phyloP scores from a whole-genome alignment of 1,140 invertebrate species.

The Panagrolaimus sp. region DNA sequence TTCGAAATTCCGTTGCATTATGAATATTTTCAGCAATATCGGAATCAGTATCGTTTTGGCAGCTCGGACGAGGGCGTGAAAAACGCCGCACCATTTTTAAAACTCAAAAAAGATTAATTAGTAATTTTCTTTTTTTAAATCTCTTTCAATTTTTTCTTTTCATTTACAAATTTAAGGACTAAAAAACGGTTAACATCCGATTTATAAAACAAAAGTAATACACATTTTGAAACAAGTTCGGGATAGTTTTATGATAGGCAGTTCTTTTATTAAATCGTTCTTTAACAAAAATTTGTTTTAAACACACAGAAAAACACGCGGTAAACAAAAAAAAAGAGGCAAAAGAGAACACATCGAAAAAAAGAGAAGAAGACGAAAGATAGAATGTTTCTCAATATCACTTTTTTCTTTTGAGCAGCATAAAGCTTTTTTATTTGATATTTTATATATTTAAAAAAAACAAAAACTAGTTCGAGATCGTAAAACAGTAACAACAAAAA shows the following conservation, averaged over 20 bases:
- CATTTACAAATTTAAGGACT: slow-evolving; percentile 8
- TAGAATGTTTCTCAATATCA: background rate
- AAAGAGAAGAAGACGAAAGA: background rate
- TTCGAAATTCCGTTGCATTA: slow-evolving; percentile 1
- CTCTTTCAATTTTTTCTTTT: background rate
- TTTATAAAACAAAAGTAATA: background rate
- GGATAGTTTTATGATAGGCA: background rate
- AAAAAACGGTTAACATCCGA: background rate
- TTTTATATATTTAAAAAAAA: background rate
- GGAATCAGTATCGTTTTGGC: background rate
- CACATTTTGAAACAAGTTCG: background rate
- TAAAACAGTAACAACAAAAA: background rate
- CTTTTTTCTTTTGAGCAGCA: background rate
- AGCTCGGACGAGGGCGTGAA: background rate
- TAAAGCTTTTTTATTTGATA: background rate
- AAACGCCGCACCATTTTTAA: slow-evolving; percentile 7
- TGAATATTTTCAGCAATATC: slow-evolving; percentile 7
- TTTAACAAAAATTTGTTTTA: slow-evolving; percentile 10
- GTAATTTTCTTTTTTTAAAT: background rate
- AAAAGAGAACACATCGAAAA: background rate
- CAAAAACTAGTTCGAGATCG: slow-evolving; percentile 1
- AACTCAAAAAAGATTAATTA: background rate
- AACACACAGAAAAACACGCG: slow-evolving; percentile 1
- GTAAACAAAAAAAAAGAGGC: slow-evolving; percentile 1
- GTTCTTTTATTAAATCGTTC: background rate